Percentiles rank a stretch among this genome's conserved stretches.
phyloP scores from a whole-genome alignment of 2,888 invertebrate species.

The Tinea pellionella region DNA sequence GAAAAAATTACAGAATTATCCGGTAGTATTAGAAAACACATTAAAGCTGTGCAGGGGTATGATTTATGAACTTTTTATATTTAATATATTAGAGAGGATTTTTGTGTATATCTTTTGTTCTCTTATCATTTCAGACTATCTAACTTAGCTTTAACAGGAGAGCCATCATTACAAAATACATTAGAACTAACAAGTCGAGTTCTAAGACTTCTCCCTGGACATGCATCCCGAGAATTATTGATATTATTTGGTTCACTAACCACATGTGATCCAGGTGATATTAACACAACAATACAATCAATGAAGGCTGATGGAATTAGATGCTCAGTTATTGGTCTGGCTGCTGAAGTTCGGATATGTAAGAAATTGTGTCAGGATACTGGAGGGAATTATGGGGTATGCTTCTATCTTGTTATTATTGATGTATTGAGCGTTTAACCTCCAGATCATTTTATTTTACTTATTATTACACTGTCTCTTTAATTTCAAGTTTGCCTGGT shows the following conservation, averaged over 20 bases:
- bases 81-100: too few relatives aligned
- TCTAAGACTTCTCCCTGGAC: conserved; percentile 88
- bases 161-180: conserved; percentile 96
- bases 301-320: conserved; percentile 86
- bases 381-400: conserved; percentile 82
- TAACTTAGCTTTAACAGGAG: conserved; percentile 81
- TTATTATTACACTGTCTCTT: too few relatives aligned
- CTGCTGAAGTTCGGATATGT: conserved; percentile 95
- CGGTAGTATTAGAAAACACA: conserved; percentile 85
- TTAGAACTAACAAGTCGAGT: conserved; percentile 88
- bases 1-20: conserved; percentile 92
- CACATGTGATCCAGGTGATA: conserved; percentile 96
- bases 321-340: conserved; percentile 94
- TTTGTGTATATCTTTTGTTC: not conserved
- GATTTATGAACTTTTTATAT: conserved; percentile 17
- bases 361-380: conserved; percentile 88
- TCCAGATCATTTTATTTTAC: too few relatives aligned
- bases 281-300: conserved; percentile 83
- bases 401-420: too few relatives aligned
- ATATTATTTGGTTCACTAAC: conserved; percentile 94
- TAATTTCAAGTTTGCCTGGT: too few relatives aligned
- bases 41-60: conserved; percentile 74
- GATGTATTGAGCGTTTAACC: too few relatives aligned
- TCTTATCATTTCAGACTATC: conserved; percentile 47
- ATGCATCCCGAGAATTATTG: conserved; percentile 94